Base-by-base conservation (phyloP, 1,140 invertebrate species). In the Bombus terrestris region DNA sequence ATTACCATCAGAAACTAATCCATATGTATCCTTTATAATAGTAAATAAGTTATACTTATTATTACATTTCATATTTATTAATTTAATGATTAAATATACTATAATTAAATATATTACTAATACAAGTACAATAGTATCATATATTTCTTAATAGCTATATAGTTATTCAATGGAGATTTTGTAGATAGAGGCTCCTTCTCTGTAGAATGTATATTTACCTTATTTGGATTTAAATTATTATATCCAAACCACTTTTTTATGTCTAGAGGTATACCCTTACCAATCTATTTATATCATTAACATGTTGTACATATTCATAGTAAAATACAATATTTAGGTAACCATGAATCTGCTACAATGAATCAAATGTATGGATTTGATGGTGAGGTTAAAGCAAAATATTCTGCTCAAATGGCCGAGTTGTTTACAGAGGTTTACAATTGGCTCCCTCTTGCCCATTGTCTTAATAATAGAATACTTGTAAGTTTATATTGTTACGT, bases 291-390 rank as follows among this genome's bases (percentile, higher is more conserved):
- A 25, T 43, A 47, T 81, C 5, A 10, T 43, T 41, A 32, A 59
- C 28, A 18, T 72, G 0, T 15, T 28, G 25, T 72, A 32, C 13
- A 43, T 32, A 39, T 53, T 79, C 2, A 81, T 59, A 22, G 37
- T 78, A 43, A 77, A 78, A 59, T 78, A 22, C 32, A 43, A 77
- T 73, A 8, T 89, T 80, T 57, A 99, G 98, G 99, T 57, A 99
- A 99, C 95, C 99, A 99, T 94, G 99, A 99, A 94, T 99, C 98
- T 92, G 96, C 97, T 37, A 99, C 98, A 28, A 99, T 99, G 99
- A 99, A 99, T 95, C 98, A 99, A 95, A 99, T 99, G 97, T 99
- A 99, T 95, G 99, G 99, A 35, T 99, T 99, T 96, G 98, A 99
- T 91, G 99, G 99, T 5, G 99, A 99, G 96, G 99, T 99, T 0